Base-by-base conservation (phyloP, 2,888 invertebrate genomes). In the Cremastobaeus sp. region DNA sequence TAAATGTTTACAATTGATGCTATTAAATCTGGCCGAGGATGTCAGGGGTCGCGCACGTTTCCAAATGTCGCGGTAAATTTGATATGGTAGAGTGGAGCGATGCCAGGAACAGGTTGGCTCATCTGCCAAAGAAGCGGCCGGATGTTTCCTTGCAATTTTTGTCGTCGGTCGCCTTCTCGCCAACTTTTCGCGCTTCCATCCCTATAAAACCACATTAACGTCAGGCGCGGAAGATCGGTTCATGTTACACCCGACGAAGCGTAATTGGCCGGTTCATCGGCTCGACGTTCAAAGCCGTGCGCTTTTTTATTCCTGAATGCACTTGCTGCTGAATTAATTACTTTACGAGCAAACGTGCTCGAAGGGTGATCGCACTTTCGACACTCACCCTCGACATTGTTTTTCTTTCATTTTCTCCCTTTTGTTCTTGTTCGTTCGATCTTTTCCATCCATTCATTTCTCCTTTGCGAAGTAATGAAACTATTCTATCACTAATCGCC, bases 251-350 rank as follows among this genome's bases (percentile, higher is more conserved):
- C 60, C 69, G 30, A 17, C 66, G 62, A 17, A 71, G 77, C 76
- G 72, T 74, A 69, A 72, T 69, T 64, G 73, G 65, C 59, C 73
- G 74, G 74, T 78, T 78, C 78, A 77, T 78, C 77, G 77, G 65
- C 70, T 65, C 60, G 76, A 57, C 64, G 64, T 54, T 76, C 76
- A 77, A 74, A 76, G 75, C 68, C 52, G 43, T 39, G 60, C 55
- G 68, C 57, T 57, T 55, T 68, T 68, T 73, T 62, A 48, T 68
- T 54, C 47, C 57, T 66, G 35, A 62, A 73, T 62, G 73, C 70
- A 70, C 66, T 76, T 65, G 72, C 69, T 57, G 57, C 48, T 70
- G 70, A 71, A 74, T 76, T 76, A 76, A 76, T 73, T 76, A 76
- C 59, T 73, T 48, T 32, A 66, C 70, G 45, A 65, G 50, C 65